Percentiles rank a stretch among this genome's conserved stretches.
Evolutionary conservation across 92 coral and sea anemone species (phyloP).

Genomic region (Nematostella vectensis): DNA sequence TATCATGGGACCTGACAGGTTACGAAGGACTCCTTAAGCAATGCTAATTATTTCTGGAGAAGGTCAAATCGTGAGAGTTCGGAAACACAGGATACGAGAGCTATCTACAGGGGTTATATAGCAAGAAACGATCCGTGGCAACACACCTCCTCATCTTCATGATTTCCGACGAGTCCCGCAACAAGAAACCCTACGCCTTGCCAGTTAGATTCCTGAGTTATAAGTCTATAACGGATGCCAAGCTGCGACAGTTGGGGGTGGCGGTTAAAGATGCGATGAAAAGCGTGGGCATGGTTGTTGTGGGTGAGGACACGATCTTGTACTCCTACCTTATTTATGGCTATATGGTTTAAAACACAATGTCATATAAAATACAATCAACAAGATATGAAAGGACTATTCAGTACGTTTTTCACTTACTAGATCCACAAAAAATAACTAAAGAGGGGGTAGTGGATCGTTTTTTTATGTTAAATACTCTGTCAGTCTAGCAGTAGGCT

Average conservation of each 20-base stretch:
- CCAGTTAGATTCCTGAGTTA: conserved; percentile 40
- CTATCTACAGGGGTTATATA: conserved; percentile 25
- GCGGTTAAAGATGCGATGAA: conserved; percentile 28
- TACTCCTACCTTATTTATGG: too few species aligned
- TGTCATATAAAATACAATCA: too few species aligned
- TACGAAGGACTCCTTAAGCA: conserved; percentile 38
- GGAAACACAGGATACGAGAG: not conserved
- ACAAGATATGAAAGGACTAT: too few species aligned
- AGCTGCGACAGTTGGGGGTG: conserved; percentile 22
- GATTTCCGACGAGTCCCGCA: conserved; percentile 47
- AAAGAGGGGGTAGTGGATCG: too few species aligned
- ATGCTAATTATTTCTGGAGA: not conserved
- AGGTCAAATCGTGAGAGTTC: not conserved
- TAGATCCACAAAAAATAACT: too few species aligned
- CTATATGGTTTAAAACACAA: too few species aligned
- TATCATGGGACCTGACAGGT: conserved; percentile 54
- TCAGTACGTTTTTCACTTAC: too few species aligned
- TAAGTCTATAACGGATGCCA: conserved; percentile 34
- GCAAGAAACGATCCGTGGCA: conserved; percentile 43
- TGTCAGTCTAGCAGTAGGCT: too few species aligned
- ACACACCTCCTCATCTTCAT: conserved; percentile 47
- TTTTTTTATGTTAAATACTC: too few species aligned
- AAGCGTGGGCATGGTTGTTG: conserved; percentile 36
- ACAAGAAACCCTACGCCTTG: conserved; percentile 50
- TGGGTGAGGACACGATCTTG: conserved; percentile 48